Conservation (phyloP, 2,888 invertebrate genomes). For the Punctoribates punctum region DNA sequence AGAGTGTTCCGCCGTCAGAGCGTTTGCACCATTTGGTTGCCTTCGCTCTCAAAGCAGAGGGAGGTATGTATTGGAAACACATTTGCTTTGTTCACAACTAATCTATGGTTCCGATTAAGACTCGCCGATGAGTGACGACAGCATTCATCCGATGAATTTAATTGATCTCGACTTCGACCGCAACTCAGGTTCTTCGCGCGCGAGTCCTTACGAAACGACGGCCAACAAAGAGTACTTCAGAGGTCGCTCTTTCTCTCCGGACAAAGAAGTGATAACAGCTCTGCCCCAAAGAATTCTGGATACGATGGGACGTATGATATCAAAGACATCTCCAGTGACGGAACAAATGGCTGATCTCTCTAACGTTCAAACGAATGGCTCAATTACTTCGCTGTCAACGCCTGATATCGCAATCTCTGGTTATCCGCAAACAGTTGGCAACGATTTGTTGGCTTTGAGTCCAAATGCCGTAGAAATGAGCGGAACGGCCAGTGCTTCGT, state of each 20-base stretch:
- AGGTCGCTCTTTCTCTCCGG: constrained; percentile 18
- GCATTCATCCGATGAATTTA: constrained; percentile 30
- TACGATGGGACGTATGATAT: constrained; percentile 24
- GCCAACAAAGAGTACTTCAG: constrained; percentile 6
- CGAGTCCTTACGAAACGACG: constrained; percentile 9
- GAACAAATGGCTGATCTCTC: background rate
- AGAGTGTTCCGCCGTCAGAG: constrained; percentile 88
- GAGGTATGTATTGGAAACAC: constrained; percentile 54
- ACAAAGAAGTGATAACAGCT: background rate
- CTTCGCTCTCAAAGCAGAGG: constrained; percentile 78
- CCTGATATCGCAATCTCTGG: background rate
- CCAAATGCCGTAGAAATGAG: background rate
- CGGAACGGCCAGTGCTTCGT: background rate
- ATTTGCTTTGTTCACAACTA: background rate
- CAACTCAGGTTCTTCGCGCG: constrained; percentile 8
- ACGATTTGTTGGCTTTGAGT: constrained; percentile 8
- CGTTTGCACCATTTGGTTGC: constrained; percentile 78
- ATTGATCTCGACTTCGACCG: constrained; percentile 31
- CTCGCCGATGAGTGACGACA: constrained; percentile 14
- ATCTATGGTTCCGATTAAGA: background rate
- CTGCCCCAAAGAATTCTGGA: constrained; percentile 5
- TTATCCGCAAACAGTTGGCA: background rate
- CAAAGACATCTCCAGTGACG: background rate
- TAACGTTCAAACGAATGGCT: background rate
- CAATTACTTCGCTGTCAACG: background rate